Conservation (phyloP, 2,113 vertebrate species). For the Nibea albiflora region DNA sequence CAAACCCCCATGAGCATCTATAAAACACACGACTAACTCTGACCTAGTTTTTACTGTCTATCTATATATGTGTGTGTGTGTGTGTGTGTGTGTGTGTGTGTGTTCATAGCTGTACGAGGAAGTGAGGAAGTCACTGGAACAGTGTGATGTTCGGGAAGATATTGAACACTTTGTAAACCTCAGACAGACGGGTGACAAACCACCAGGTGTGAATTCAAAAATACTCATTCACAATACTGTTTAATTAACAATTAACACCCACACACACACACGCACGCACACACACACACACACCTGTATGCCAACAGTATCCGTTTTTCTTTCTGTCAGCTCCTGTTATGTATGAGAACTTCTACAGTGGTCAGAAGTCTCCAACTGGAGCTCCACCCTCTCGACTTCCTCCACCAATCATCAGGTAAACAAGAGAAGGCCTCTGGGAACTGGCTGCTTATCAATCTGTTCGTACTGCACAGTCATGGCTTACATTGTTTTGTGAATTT, state of each 20-base stretch:
- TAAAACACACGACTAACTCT: background rate
- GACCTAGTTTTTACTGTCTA: slow-evolving; percentile 3
- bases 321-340: slow-evolving; percentile 83
- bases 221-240: background rate
- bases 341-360: slow-evolving; percentile 95
- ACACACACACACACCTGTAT: background rate
- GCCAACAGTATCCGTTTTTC: background rate
- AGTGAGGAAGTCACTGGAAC: slow-evolving; percentile 92
- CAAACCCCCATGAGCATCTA: background rate
- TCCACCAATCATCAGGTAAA: slow-evolving; percentile 72
- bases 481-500: slow-evolving; percentile 64
- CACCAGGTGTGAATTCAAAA: slow-evolving; percentile 85
- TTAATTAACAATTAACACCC: background rate
- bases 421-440: background rate
- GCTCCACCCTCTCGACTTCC: slow-evolving; percentile 49
- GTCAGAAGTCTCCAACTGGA: slow-evolving; percentile 79
- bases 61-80: slow-evolving; percentile 33
- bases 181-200: slow-evolving; percentile 87
- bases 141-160: slow-evolving; percentile 92
- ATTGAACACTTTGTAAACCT: slow-evolving; percentile 92
- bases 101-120: slow-evolving; percentile 90
- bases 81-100: slow-evolving; percentile 30
- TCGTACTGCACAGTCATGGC: background rate
- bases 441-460: background rate
- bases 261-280: no score